Evolutionary conservation across 1,140 invertebrate genomes (phyloP).

Genomic region (Sycophila sp.): DNA sequence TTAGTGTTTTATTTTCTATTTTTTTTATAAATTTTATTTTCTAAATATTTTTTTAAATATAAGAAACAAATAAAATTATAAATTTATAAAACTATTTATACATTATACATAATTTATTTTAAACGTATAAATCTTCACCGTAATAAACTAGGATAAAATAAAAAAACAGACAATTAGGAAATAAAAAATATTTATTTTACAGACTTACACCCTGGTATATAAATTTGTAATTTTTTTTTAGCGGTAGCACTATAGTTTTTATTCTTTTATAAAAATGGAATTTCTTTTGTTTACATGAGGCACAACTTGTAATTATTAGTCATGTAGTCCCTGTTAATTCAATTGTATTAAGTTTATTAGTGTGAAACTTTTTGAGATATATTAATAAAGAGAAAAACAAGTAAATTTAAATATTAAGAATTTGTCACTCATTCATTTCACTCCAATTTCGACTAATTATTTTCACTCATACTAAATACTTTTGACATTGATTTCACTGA

Average conservation of each 20-base stretch:
- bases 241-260: background rate
- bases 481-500: background rate
- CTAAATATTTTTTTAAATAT: too few relatives aligned
- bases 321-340: background rate
- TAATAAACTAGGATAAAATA: background rate
- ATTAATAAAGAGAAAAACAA: too few relatives aligned
- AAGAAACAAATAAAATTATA: too few relatives aligned
- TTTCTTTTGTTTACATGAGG: conserved; percentile 15
- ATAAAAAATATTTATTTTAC: conserved; percentile 10
- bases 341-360: conserved; percentile 11
- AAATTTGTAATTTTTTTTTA: conserved; percentile 8
- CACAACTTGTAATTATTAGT: background rate
- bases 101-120: too few relatives aligned
- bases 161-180: background rate
- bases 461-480: background rate
- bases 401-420: too few relatives aligned
- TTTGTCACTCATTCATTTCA: background rate
- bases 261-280: conserved; percentile 27
- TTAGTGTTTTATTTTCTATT: too few relatives aligned
- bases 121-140: too few relatives aligned
- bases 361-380: conserved; percentile 12
- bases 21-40: too few relatives aligned
- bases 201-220: conserved; percentile 1
- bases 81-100: too few relatives aligned
- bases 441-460: background rate